Evolutionary conservation across 2,888 invertebrate species (phyloP), one percentile per base, ranked within the genome.

Genomic region (Acanthosepion lycidas): DNA sequence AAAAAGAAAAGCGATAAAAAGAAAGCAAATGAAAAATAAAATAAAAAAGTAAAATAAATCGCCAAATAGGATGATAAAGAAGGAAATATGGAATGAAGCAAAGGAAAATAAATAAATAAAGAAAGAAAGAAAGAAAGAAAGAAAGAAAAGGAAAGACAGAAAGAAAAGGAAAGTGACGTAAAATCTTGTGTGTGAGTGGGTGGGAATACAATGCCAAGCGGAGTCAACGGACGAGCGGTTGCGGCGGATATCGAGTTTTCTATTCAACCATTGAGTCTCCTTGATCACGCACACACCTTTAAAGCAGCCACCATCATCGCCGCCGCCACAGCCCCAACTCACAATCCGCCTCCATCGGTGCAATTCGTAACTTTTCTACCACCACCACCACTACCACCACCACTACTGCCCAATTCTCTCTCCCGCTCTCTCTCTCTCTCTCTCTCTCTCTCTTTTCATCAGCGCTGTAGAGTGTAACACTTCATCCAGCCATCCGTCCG

Each of bases 191-290:
- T n/a, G 78, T 78, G 12, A 15, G 78, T 33, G 78, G n/a, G n/a
- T n/a, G n/a, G 78, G 78, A 33, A 78, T 23, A 18, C n/a, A 78
- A 78, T 78, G 78, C 78, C 78, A 78, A 78, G n/a, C 78, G n/a
- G 78, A 78, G 78, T 78, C 33, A 78, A 78, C n/a, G 78, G 78
- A 78, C 78, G 78, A 78, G n/a, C 78, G 78, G 78, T 78, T 28
- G 78, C 78, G n/a, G 78, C 78, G 78, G 78, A 78, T 78, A 78
- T 78, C 78, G 78, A n/a, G 78, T 78, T 78, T 78, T 78, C 78
- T 33, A 78, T 78, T 33, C 78, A 33, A 78, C n/a, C 78, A 78
- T 78, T 33, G 78, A 78, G 78, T 78, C 78, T 78, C 78, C n/a
- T 78, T 78, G 78, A 78, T 33, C 78, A 78, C 78, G 78, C 78